These are phyloP conservation scores for Anguilla megastoma DNA, from an alignment of 2,797 vertebrate species.

Conservation along the genomic window DNA sequence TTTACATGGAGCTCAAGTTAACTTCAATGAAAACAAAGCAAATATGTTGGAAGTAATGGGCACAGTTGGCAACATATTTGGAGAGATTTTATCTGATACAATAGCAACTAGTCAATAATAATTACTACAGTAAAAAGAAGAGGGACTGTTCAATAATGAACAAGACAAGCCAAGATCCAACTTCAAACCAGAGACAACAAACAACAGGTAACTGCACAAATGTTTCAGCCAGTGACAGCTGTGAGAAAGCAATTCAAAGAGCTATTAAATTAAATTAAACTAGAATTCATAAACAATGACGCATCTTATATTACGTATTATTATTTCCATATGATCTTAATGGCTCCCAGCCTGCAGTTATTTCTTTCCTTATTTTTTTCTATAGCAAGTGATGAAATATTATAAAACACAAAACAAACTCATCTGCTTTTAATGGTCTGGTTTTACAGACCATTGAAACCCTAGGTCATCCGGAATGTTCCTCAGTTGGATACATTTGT, in stretches of 20 bases:
- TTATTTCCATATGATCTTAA: background rate
- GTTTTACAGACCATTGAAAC: conserved; percentile 39
- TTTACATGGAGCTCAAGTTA: conserved; percentile 49
- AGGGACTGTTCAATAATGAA: background rate
- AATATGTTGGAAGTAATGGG: conserved; percentile 57
- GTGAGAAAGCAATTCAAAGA: conserved; percentile 27
- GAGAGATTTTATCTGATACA: conserved; percentile 61
- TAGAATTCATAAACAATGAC: background rate
- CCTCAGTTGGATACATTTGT: conserved; percentile 59
- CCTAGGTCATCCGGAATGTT: conserved; percentile 47
- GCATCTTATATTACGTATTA: background rate
- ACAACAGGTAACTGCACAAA: background rate
- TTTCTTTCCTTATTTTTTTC: background rate
- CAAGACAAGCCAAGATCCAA: conserved; percentile 45
- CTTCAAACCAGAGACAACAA: conserved; percentile 51
- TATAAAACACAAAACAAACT: background rate
- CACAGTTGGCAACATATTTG: conserved; percentile 66
- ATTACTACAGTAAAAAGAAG: conserved; percentile 67
- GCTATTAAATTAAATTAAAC: background rate
- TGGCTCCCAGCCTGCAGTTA: background rate
- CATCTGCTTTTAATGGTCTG: background rate
- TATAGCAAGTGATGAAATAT: background rate
- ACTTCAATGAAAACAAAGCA: conserved; percentile 51
- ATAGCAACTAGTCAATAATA: conserved; percentile 65
- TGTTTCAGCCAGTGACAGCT: conserved; percentile 50